Evolutionary conservation across 2,888 invertebrate species (phyloP), one percentile per base, ranked within the genome.

Genomic region (Diarsia mendica): DNA sequence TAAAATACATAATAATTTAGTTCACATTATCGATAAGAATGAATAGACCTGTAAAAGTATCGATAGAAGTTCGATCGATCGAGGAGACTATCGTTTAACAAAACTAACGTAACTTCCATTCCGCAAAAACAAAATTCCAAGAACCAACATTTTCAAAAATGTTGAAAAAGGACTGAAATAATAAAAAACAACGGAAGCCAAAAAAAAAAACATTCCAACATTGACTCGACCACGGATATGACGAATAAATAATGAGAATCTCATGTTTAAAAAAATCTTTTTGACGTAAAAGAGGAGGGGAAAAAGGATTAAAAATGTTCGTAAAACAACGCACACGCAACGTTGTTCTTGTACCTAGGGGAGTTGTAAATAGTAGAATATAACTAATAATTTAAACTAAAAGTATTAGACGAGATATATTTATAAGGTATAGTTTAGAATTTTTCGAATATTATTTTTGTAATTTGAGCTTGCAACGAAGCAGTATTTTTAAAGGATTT

Each of bases 381-480:
- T 92, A 92, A 89, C 85, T 83, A 89, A 89, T 89, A 89, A 89
- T 89, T 90, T 91, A 91, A 84, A 74, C 60, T 67, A 75, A 80
- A 94, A 94, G 94, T 94, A 95, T 94, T 95, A 95, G 92, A 83
- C 86, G 90, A 92, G 91, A 91, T 91, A 89, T 94, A 94, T 92
- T 92, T 92, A 90, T 94, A 95, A 94, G 94, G 94, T 83, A 91
- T 94, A 95, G 92, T 84, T 80, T 88, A 89, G 85, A 82, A 67
- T 53, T 90, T 91, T 92, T 60, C 93, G 92, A 93, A 93, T 92
- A 91, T 93, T 93, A 92, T 94, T 94, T 93, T 94, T 93, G 89
- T 92, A 91, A 91, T 93, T 95, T 94, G 94, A 93, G 91, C 89
- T 94, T 93, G 95, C 95, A 95, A 94, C 95, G 96, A 96, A 95